Conservation (phyloP, 2,797 vertebrate species). For the Catamblyrhynchus diadema region DNA sequence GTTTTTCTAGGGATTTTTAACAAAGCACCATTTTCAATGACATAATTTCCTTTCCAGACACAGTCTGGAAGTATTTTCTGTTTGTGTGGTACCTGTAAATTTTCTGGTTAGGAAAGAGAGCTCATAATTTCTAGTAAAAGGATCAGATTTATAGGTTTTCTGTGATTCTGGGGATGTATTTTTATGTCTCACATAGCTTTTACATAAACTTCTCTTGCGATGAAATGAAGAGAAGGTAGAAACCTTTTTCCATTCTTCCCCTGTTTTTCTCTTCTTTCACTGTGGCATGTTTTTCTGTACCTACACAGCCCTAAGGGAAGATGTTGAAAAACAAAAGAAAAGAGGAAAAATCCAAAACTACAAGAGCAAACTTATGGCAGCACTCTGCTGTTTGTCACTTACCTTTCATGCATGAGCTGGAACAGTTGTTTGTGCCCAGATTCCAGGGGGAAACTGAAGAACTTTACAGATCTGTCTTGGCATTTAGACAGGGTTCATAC, state of each 20-base stretch:
- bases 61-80: not conserved
- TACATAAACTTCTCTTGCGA: not conserved
- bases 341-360: not conserved
- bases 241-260: not conserved
- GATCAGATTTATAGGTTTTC: not conserved
- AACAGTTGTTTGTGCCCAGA: not conserved
- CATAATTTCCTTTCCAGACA: not conserved
- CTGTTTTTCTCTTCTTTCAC: not conserved
- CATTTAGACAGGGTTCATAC: not conserved
- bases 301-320: not conserved
- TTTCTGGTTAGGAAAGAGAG: not conserved
- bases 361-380: not conserved
- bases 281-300: not conserved
- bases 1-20: not conserved
- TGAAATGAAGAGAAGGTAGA: not conserved
- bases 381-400: not conserved
- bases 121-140: not conserved
- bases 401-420: not conserved
- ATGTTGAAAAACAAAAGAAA: not conserved
- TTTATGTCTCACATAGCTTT: not conserved
- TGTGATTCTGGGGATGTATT: not conserved
- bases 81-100: not conserved
- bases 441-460: not conserved
- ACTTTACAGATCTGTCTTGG: constrained; percentile 5
- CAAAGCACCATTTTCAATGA: not conserved